Evolutionary conservation across 2,797 vertebrate species (phyloP), one percentile per base, ranked within the genome.

Genomic region (Leucoraja ocellata): DNA sequence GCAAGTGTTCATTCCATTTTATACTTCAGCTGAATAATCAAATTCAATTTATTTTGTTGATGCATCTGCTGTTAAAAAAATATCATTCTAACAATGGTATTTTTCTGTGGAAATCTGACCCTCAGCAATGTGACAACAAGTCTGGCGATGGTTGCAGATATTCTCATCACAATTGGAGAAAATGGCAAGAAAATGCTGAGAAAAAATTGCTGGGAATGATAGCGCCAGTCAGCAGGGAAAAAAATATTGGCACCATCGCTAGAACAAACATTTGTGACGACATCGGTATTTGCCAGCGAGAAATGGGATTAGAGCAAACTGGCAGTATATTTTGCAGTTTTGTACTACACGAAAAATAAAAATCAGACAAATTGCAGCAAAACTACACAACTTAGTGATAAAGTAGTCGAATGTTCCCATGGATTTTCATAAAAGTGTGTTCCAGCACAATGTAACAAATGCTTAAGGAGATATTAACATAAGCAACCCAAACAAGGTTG

Each of bases 1-100:
- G 21, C 32, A 32, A 4, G 63, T 36, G n/a, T 2, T 36, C n/a
- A 68, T 65, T 88, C 36, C 4, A 32, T 68, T 88, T 88, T 23
- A 36, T 21, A 68, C 65, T 88, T 68, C 84, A 88, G 58, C 25
- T 65, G 58, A 86, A 63, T 65, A 86, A 86, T 86, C 83, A 86
- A 65, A 68, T 88, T 84, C 61, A 88, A 88, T n/a, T 63, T 14
- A 88, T 88, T 65, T 65, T 65, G 32, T 68, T 88, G 61, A 46
- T 2, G 18, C 16, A 88, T 68, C n/a, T 88, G 32, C 14, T 18
- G 36, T 86, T 36, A 21, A 28, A 32, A 65, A 88, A 54, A 32
- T 21, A 21, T 73, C 21, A 32, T 88, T 16, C 18, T 88, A 65
- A 32, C 61, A 65, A 68, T 63, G 25, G 32, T 68, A 68, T 65